Percentiles rank a stretch among this genome's conserved stretches.
These are phyloP conservation scores for Alloscopus bannaensis DNA, from an alignment of 2,888 invertebrate genomes.

Conservation along the genomic window DNA sequence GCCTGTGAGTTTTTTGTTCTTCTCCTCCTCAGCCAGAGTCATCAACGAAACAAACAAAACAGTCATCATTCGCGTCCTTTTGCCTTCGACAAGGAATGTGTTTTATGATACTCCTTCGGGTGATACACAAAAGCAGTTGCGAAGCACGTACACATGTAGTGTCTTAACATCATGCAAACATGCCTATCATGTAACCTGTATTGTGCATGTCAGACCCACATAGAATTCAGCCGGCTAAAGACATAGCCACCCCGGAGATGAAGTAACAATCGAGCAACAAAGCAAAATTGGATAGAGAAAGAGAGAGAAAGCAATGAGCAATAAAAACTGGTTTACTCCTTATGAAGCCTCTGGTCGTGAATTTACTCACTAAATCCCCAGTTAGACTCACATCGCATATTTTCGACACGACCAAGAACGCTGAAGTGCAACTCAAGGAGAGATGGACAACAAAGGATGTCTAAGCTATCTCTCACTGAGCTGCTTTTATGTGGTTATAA, in stretches of 20 bases:
- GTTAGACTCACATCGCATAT: background rate
- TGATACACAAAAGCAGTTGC: slow-evolving; percentile 31
- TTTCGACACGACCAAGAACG: slow-evolving; percentile 11
- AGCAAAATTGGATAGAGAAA: slow-evolving; percentile 3
- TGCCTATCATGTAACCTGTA: background rate
- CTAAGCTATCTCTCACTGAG: slow-evolving; percentile 40
- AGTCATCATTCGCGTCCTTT: no score
- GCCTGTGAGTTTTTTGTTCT: slow-evolving; percentile 33
- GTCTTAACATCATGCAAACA: slow-evolving; percentile 38
- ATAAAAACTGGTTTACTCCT: slow-evolving; percentile 52
- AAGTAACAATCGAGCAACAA: slow-evolving; percentile 2
- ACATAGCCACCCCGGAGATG: slow-evolving; percentile 40
- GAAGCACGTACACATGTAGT: no score
- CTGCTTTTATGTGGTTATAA: slow-evolving; percentile 13
- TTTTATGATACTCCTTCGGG: slow-evolving; percentile 61
- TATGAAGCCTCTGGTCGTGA: background rate
- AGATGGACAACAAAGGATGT: slow-evolving; percentile 57
- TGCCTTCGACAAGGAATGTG: slow-evolving; percentile 45
- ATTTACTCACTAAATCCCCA: slow-evolving; percentile 5
- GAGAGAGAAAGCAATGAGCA: background rate
- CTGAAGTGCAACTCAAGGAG: slow-evolving; percentile 31
- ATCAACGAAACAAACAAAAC: slow-evolving; percentile 27
- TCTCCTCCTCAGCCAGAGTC: background rate
- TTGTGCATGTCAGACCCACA: slow-evolving; percentile 12
- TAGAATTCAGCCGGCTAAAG: slow-evolving; percentile 30